These are phyloP conservation scores for Takifugu flavidus DNA, from an alignment of 2,113 vertebrate species.

Conservation along the genomic window DNA sequence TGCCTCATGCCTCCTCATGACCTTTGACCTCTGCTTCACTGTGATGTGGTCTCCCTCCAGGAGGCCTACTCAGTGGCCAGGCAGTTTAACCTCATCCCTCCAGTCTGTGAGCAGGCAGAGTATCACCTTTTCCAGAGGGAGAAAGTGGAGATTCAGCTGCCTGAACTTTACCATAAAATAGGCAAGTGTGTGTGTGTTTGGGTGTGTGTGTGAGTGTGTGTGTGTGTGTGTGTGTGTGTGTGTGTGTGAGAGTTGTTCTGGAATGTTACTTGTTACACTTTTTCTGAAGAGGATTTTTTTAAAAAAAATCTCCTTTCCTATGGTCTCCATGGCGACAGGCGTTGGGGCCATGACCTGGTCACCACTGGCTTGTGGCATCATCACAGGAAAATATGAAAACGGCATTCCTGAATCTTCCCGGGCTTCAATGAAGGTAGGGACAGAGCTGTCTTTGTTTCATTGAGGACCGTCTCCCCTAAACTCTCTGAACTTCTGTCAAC, in stretches of 20 bases:
- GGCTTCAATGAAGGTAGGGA: conserved; percentile 92
- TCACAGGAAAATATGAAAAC: conserved; percentile 96
- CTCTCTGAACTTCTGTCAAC: too few species aligned
- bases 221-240: too few species aligned
- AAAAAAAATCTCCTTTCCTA: too few species aligned
- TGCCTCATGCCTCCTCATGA: too few species aligned
- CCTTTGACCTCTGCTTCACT: too few species aligned
- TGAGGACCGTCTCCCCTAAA: too few species aligned
- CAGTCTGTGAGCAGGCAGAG: conserved; percentile 95
- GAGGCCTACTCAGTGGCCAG: conserved; percentile 96
- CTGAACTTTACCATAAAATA: conserved; percentile 97
- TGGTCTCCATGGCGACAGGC: conserved; percentile 71
- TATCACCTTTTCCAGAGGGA: conserved; percentile 98
- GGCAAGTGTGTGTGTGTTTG: conserved; percentile 70
- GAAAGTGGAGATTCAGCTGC: conserved; percentile 97
- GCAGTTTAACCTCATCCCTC: conserved; percentile 97
- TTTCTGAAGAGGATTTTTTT: too few species aligned
- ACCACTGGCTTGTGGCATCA: conserved; percentile 95
- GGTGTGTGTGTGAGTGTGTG: too few species aligned
- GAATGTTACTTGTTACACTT: too few species aligned
- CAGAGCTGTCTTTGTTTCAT: too few species aligned
- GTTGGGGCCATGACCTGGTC: conserved; percentile 99
- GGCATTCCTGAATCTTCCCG: conserved; percentile 94
- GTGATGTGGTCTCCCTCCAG: conserved; percentile 57
- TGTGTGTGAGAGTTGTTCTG: neutral